These are phyloP conservation scores for Achatina immaculata DNA, from an alignment of 1,140 invertebrate species.

Conservation along the genomic window DNA sequence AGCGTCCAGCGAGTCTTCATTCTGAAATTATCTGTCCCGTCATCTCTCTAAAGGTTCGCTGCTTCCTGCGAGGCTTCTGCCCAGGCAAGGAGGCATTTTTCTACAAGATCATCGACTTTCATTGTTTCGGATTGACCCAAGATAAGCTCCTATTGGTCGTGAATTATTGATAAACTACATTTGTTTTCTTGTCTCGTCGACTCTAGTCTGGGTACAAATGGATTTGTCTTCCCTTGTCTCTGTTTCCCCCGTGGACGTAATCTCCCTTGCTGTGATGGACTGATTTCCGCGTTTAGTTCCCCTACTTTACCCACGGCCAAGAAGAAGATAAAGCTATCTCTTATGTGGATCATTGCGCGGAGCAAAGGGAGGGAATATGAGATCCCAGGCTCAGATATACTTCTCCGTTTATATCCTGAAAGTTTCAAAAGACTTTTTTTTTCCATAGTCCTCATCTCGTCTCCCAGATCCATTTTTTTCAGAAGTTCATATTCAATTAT, in stretches of 20 bases:
- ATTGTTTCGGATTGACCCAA: conserved; percentile 35
- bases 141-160: conserved; percentile 30
- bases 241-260: conserved; percentile 11
- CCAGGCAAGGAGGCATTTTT: conserved; percentile 15
- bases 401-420: background rate
- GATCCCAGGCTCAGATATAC: conserved; percentile 20
- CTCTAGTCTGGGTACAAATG: conserved; percentile 29
- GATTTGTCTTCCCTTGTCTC: conserved; percentile 29
- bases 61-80: background rate
- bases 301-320: background rate
- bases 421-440: background rate
- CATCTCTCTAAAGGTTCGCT: conserved; percentile 11
- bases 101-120: conserved; percentile 33
- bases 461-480: too few relatives aligned
- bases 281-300: conserved; percentile 5
- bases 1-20: background rate
- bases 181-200: conserved; percentile 28
- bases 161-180: conserved; percentile 38
- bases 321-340: conserved; percentile 14
- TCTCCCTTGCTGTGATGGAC: conserved; percentile 2
- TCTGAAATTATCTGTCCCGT: conserved; percentile 17
- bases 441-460: too few relatives aligned
- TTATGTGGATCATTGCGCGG: background rate
- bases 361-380: conserved; percentile 1
- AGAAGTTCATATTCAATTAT: too few relatives aligned